Percentiles rank a stretch among this genome's conserved stretches.
These are phyloP conservation scores for Cygnus olor DNA, from an alignment of 2,797 vertebrate genomes.

Conservation along the genomic window DNA sequence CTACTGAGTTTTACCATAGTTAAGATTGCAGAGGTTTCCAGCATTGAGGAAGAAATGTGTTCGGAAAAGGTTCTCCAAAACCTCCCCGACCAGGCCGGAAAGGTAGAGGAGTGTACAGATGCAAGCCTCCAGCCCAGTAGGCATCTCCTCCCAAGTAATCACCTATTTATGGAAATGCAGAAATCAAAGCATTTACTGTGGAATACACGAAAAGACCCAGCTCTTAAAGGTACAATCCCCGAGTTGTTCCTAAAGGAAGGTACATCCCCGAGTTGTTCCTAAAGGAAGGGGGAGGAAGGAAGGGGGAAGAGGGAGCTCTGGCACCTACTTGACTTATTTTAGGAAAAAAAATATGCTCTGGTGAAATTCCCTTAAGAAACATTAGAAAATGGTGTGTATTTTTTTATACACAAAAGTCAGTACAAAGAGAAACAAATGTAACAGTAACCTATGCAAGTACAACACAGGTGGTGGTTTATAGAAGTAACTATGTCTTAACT, in stretches of 20 bases:
- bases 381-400: not conserved
- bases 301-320: not conserved
- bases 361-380: not conserved
- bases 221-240: not conserved
- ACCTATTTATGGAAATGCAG: slow-evolving; percentile 77
- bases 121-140: slow-evolving; percentile 94
- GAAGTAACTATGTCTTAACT: not conserved
- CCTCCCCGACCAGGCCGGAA: slow-evolving; percentile 92
- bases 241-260: not conserved
- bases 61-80: slow-evolving; percentile 95
- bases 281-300: not conserved
- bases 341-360: not conserved
- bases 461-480: not conserved
- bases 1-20: slow-evolving; percentile 85
- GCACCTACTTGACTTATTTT: not conserved
- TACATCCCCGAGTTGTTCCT: not conserved
- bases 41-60: slow-evolving; percentile 98
- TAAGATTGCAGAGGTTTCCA: slow-evolving; percentile 96
- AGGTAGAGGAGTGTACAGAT: slow-evolving; percentile 94
- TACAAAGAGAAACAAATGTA: not conserved
- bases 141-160: slow-evolving; percentile 96
- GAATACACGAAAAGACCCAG: not conserved
- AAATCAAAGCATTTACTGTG: not conserved
- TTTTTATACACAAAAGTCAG: too few relatives aligned
- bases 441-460: not conserved